Evolutionary conservation across 2,113 vertebrate genomes (phyloP).

Genomic region (Hylia prasina): DNA sequence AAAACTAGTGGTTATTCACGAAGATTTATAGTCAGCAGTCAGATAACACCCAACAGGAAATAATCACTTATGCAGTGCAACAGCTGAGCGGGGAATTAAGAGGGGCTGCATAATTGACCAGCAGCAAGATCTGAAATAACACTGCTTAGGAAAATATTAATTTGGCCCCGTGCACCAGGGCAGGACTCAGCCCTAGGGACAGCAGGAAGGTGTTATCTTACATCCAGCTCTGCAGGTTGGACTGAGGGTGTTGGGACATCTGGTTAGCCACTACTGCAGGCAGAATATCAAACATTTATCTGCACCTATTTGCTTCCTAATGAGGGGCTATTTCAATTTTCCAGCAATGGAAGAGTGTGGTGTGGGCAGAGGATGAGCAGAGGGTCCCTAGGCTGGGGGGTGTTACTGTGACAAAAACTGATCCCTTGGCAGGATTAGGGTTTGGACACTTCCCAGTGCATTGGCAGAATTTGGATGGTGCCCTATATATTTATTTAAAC

Average conservation of each 20-base stretch:
- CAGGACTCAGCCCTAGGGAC: background rate
- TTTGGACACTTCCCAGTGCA: background rate
- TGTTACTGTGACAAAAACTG: background rate
- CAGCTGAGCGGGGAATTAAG: background rate
- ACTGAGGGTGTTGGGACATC: background rate
- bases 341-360: background rate
- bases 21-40: background rate
- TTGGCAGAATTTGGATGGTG: background rate
- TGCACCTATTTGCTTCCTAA: background rate
- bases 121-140: background rate
- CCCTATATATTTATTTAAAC: background rate
- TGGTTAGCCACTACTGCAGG: background rate
- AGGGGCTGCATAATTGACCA: background rate
- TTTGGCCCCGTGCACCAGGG: background rate
- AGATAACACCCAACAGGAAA: conserved; percentile 6
- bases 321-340: background rate
- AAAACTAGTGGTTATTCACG: background rate
- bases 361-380: background rate
- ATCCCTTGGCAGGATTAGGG: background rate
- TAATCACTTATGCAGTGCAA: background rate
- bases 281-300: background rate
- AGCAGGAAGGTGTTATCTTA: background rate
- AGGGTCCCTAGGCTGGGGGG: background rate
- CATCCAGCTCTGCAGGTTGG: background rate
- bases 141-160: background rate